phyloP scores from a whole-genome alignment of 2,113 vertebrate genomes.

The Hemichromis elongatus region DNA sequence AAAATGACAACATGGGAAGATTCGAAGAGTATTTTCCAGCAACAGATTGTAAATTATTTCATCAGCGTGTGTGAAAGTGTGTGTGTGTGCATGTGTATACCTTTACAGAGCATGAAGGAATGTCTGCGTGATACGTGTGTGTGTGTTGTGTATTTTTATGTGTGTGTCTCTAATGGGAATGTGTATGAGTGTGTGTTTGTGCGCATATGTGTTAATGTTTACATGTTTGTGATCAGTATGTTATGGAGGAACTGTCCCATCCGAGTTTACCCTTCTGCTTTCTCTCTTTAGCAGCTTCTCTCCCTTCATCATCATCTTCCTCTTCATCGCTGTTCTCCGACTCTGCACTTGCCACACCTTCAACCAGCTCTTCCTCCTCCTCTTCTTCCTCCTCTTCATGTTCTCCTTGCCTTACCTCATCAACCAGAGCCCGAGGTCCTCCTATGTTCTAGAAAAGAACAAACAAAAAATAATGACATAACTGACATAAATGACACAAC shows the following conservation, averaged over 20 bases:
- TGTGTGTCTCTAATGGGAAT: neutral
- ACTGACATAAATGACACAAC: neutral
- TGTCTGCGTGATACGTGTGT: neutral
- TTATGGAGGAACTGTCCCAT: constrained; percentile 86
- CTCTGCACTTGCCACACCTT: constrained; percentile 81
- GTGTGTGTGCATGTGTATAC: neutral
- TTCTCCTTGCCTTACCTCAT: constrained; percentile 59
- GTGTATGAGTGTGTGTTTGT: neutral
- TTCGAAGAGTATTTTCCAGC: constrained; percentile 8
- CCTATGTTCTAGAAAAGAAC: constrained; percentile 41
- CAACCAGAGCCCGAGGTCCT: constrained; percentile 39
- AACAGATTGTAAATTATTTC: constrained; percentile 37
- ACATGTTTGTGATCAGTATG: constrained; percentile 75
- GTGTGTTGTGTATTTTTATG: neutral
- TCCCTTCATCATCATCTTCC: constrained; percentile 69
- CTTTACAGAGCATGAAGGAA: neutral
- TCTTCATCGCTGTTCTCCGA: constrained; percentile 88
- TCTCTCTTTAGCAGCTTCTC: constrained; percentile 58
- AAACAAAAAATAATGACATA: too few species aligned
- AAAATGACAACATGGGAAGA: constrained; percentile 8
- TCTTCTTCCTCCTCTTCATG: constrained; percentile 71
- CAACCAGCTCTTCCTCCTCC: constrained; percentile 80
- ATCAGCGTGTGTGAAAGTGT: neutral
- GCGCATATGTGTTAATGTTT: neutral
- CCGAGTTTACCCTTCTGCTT: constrained; percentile 74